These are phyloP conservation scores for Falco naumanni DNA, from an alignment of 2,797 vertebrate species.

Conservation along the genomic window DNA sequence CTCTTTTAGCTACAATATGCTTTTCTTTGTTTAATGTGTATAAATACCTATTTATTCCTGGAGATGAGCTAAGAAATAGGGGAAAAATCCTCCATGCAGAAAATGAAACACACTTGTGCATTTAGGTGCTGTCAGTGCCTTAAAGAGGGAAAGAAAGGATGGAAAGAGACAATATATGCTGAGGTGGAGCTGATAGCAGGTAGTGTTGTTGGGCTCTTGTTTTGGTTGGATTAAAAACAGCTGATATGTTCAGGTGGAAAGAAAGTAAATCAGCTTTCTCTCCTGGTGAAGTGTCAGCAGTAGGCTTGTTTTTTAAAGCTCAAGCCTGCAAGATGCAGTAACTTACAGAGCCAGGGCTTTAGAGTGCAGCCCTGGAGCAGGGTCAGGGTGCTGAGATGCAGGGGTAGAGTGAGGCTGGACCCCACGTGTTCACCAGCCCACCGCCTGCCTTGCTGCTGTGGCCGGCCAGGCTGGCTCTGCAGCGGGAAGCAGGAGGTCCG, in stretches of 20 bases:
- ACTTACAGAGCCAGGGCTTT: neutral
- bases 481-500: neutral
- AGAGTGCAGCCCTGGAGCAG: too few species aligned
- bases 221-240: neutral
- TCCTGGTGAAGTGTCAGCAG: neutral
- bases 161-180: neutral
- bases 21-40: neutral
- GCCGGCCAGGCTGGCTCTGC: fast-evolving
- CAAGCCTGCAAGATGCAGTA: neutral
- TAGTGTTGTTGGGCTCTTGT: neutral
- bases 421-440: fast-evolving
- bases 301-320: neutral
- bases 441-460: neutral
- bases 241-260: neutral
- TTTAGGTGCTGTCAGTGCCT: neutral
- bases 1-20: fast-evolving
- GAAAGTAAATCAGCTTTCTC: neutral
- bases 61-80: neutral
- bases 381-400: fast-evolving
- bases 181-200: neutral
- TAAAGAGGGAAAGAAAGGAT: neutral
- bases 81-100: neutral
- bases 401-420: neutral
- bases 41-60: neutral
- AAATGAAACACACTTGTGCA: fast-evolving